A percentile compares a stretch with the other conserved stretches of the same genome.
Conservation (phyloP, 2,888 invertebrate genomes). For the Lutraria lutraria region DNA sequence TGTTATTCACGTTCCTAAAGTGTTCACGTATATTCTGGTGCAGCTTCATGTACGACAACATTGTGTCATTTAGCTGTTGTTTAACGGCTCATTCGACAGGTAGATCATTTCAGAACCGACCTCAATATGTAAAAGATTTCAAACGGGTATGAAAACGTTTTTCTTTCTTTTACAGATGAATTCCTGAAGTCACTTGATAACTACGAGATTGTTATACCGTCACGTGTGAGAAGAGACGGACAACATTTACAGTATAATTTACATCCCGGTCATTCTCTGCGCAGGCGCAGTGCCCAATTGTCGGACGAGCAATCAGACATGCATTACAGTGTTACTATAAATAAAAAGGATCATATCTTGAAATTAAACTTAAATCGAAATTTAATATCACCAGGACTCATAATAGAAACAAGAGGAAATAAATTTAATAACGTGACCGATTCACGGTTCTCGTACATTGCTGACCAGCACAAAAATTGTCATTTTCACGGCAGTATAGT, state of each 20-base stretch:
- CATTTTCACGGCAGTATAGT: constrained; percentile 93
- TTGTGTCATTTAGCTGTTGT: too few relatives aligned
- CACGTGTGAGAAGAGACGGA: constrained; percentile 77
- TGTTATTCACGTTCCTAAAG: too few relatives aligned
- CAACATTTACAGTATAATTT: constrained; percentile 77
- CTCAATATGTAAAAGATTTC: too few relatives aligned
- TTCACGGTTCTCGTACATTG: constrained; percentile 71
- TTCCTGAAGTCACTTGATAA: constrained; percentile 72
- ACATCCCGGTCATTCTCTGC: constrained; percentile 73
- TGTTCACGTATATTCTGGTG: too few relatives aligned
- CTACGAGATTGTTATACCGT: constrained; percentile 79
- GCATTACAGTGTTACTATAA: constrained; percentile 81
- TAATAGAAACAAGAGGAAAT: constrained; percentile 91
- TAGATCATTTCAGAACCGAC: too few relatives aligned
- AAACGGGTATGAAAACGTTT: neutral
- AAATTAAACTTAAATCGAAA: constrained; percentile 89
- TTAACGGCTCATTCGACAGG: too few relatives aligned
- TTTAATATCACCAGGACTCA: constrained; percentile 91
- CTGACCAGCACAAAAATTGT: constrained; percentile 88
- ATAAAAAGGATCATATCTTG: constrained; percentile 83
- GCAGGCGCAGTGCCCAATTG: constrained; percentile 71
- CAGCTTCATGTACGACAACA: too few relatives aligned
- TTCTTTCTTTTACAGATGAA: constrained; percentile 75
- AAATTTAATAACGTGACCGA: constrained; percentile 78
- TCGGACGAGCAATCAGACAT: constrained; percentile 51